Evolutionary conservation across 2,888 invertebrate genomes (phyloP), one percentile per base, ranked within the genome.

Genomic region (Pyrocoelia pectoralis): DNA sequence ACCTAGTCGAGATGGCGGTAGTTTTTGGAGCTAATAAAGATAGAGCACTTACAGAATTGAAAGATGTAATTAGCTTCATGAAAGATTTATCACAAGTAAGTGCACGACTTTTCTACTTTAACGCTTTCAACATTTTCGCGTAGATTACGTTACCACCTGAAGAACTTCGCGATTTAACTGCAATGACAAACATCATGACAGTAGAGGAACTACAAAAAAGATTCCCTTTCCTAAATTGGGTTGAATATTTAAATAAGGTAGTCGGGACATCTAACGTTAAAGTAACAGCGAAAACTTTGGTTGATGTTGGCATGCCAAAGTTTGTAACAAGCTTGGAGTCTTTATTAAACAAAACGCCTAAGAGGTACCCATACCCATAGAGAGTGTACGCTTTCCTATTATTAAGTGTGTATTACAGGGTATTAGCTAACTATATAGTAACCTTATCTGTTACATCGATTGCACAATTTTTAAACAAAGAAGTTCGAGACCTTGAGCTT

Each of bases 101-200:
- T 10, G 10, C 33, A n/a, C 9, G n/a, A 43, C 3, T 94, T 94
- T 78, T 90, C 95, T 79, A 85, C 95, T 40, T 95, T 95, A 79
- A 94, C n/a, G n/a, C n/a, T 95, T 79, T 94, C 28, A 14, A 12
- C 8, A 52, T 38, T 10, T n/a, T 10, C 2, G 5, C 1, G 9
- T 29, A 94, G 93, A 93, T 92, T 73, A 93, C 94, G 3, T 83
- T 92, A 77, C 94, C 95, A 4, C 87, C 91, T 72, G 97, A 97
- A 79, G 92, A 97, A 80, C 87, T 96, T 43, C 88, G 97, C 68
- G 95, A 97, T 78, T 93, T 94, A 5, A 91, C 93, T 4, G 90
- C 90, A 69, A 84, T 96, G 10, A 97, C 97, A 83, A 96, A 97
- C 75, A 92, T 94, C 6, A 94, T 94, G 89, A 92, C 91, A 0